Evolutionary conservation across 2,888 invertebrate species (phyloP).

Genomic region (Nezara viridula): DNA sequence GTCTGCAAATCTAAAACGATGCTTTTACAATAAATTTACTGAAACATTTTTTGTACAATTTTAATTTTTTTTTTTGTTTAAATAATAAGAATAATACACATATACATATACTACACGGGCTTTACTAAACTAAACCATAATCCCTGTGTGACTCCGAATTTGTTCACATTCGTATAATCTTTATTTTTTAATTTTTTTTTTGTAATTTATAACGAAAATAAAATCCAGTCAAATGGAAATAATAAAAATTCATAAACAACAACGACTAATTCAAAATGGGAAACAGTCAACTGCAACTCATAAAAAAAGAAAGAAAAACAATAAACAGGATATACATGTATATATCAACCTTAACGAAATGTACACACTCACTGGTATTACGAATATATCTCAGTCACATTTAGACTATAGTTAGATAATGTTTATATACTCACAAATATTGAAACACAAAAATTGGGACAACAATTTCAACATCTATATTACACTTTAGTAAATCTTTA

Average conservation of each 20-base stretch:
- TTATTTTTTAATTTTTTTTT: slow-evolving; percentile 47
- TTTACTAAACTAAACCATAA: slow-evolving; percentile 66
- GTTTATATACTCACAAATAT: slow-evolving; percentile 64
- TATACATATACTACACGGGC: slow-evolving; percentile 65
- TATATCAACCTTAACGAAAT: slow-evolving; percentile 65
- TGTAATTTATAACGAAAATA: slow-evolving; percentile 58
- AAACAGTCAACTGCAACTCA: slow-evolving; percentile 55
- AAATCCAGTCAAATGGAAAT: slow-evolving; percentile 52
- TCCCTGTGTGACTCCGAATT: slow-evolving; percentile 73
- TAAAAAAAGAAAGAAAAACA: slow-evolving; percentile 53
- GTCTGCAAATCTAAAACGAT: slow-evolving; percentile 52
- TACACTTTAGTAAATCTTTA: slow-evolving; percentile 65
- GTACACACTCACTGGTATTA: slow-evolving; percentile 64
- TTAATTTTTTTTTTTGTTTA: slow-evolving; percentile 48
- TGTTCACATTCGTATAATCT: slow-evolving; percentile 67
- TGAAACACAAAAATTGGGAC: slow-evolving; percentile 64
- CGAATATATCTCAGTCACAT: slow-evolving; percentile 65
- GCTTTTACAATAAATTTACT: slow-evolving; percentile 48
- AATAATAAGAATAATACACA: slow-evolving; percentile 63
- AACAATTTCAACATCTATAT: slow-evolving; percentile 65
- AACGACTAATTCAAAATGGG: slow-evolving; percentile 58
- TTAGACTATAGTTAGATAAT: slow-evolving; percentile 62
- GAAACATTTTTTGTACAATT: slow-evolving; percentile 45
- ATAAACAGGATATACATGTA: slow-evolving; percentile 55
- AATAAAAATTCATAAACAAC: slow-evolving; percentile 59